Evolutionary conservation across 2,797 vertebrate genomes (phyloP), one percentile per base, ranked within the genome.

Genomic region (Galagoides demidoff): DNA sequence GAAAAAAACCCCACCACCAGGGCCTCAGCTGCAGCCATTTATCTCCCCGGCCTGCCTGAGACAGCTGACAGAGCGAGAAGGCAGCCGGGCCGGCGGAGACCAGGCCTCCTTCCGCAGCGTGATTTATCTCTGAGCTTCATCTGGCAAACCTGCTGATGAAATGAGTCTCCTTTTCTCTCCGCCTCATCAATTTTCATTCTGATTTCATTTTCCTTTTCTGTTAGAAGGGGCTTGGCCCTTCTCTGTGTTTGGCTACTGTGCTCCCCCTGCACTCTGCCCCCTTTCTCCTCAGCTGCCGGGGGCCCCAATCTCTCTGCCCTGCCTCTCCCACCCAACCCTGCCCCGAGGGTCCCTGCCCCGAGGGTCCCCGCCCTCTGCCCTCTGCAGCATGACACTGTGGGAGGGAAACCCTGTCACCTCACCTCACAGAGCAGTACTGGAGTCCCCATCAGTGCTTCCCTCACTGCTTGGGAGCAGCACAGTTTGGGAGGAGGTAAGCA

Each of bases 141-240:
- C 98, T 97, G 97, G 98, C 97, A 98, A 98, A 98, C 97, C 97
- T 98, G 98, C 98, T 98, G 98, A 98, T 98, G 98, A 97, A 97
- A 98, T 87, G 93, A 95, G 97, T 96, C 98, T 98, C 97, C 98
- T 97, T 96, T 98, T 97, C 98, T 98, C 97, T 95, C 97, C 74
- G 87, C 97, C 98, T 98, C 98, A 98, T 98, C 98, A 98, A 95
- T 98, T 98, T 98, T 98, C 98, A 98, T 98, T 98, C 97, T 97
- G 88, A 29, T 88, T 96, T 98, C 98, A 97, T 98, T 95, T 92
- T 96, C 92, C 8, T 85, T 85, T 68, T 83, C 95, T 3, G 2
- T 92, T 86, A 85, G 81, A 83, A 93, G 87, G 82, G 94, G 89
- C 77, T 98, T 96, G 95, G 97, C 93, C 96, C 45, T 87, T 97